Evolutionary conservation across 2,888 invertebrate genomes (phyloP), one percentile per base, ranked within the genome.

Genomic region (Dichetophora obliterata): DNA sequence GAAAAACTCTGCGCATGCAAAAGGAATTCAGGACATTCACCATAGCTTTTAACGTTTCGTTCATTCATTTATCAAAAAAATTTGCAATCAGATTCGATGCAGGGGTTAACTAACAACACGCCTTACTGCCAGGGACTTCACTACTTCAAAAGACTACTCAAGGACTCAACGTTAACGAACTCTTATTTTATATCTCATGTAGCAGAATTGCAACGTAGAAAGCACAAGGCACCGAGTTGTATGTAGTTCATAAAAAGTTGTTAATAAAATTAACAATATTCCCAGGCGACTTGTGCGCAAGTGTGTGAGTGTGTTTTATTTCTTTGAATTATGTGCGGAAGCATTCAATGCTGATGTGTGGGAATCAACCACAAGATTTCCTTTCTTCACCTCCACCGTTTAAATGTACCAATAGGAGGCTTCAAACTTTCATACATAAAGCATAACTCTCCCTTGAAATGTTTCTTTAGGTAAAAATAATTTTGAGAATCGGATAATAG

Each of bases 51-150:
- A n/a, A 63, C n/a, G 57, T 24, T 37, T 8, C 37, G 24, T 57
- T 57, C 57, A 57, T 57, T 57, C 24, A 57, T 63, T 63, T 63
- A 63, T 63, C 31, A 31, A 63, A 31, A 31, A 3, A 16, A 63
- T 16, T 27, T 63, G 27, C 34, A 31, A 27, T 63, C 61, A n/a
- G 61, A 63, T 31, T 27, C 31, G 8, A 34, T 37, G 37, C 8
- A 37, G 8, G 37, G 37, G 37, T 37, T 37, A 37, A 6, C 37
- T 8, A 8, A 37, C 37, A 37, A 37, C 37, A 37, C 3, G 5
- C 37, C 37, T 37, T 37, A 37, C 37, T 37, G 37, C 37, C 8
- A 5, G 6, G 8, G 37, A 37, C 5, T 37, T 37, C 6, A 8
- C 8, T 8, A 37, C 37, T 8, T 37, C 8, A 8, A 37, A 37